Evolutionary conservation across 1,140 invertebrate genomes (phyloP).

Genomic region (Drosophila sucinea): DNA sequence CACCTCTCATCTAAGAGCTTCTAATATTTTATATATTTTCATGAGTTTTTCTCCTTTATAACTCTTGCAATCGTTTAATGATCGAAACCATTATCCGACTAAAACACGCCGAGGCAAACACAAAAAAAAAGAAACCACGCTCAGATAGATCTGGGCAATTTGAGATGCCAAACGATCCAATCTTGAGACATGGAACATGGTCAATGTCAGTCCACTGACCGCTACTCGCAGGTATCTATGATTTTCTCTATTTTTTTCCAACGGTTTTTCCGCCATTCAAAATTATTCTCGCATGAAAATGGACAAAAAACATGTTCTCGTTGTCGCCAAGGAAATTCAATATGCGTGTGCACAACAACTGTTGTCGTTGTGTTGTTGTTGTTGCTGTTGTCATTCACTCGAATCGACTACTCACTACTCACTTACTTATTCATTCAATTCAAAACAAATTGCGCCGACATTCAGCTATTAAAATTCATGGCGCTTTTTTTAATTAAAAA

Average conservation of each 20-base stretch:
- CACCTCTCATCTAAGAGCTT: too few species aligned
- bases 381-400: constrained; percentile 25
- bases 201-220: constrained; percentile 48
- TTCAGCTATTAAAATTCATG: constrained; percentile 49
- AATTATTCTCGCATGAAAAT: constrained; percentile 77
- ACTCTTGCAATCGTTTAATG: too few species aligned
- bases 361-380: constrained; percentile 48
- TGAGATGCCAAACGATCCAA: constrained; percentile 26
- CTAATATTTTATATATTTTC: too few species aligned
- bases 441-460: constrained; percentile 51
- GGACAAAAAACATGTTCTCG: constrained; percentile 70
- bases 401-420: constrained; percentile 28
- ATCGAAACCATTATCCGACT: constrained; percentile 33
- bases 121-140: constrained; percentile 1
- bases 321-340: constrained; percentile 59
- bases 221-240: neutral
- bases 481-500: constrained; percentile 73
- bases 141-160: constrained; percentile 14
- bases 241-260: constrained; percentile 56
- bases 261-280: constrained; percentile 66
- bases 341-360: constrained; percentile 65
- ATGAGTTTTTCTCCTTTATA: too few species aligned
- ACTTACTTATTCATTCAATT: constrained; percentile 49
- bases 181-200: constrained; percentile 14
- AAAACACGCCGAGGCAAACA: constrained; percentile 31